Base-by-base conservation (phyloP, 2,113 vertebrate genomes). In the Motacilla tschutschensis region DNA sequence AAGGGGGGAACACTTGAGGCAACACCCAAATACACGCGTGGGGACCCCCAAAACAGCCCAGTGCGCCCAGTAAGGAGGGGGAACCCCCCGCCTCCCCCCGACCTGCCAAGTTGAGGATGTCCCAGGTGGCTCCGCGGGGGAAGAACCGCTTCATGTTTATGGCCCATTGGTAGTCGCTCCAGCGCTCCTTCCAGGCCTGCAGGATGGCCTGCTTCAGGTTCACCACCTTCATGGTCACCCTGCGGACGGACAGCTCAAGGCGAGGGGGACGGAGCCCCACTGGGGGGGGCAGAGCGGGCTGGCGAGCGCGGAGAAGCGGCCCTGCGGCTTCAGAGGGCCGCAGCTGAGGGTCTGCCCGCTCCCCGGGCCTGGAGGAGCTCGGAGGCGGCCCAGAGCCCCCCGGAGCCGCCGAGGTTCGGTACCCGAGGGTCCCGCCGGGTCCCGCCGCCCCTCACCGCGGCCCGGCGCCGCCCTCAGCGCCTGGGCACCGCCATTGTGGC, bases 141-240 rank as follows among this genome's bases (percentile, higher is more conserved):
- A 99, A 99, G 95, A 99, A 99, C 65, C 97, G 98, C 96, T 99
- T 99, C 95, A 99, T 99, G 84, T 99, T 99, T 69, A 99, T 97
- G 43, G 99, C 98, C 99, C 99, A 99, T 17, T 99, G 99, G 55
- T 98, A 99, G 91, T 99, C 99, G 86, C 98, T 99, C 99, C 99
- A 99, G 14, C 99, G 97, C 90, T 99, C 99, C 90, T 98, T 99
- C 99, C 99, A 99, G 41, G 99, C 99, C 95, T 99, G 99, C 57
- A 99, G 96, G 79, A 99, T 98, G 88, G 99, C 98, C 96, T 99
- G 99, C 85, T 99, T 99, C 91, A 99, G 95, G 92, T 99, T 99
- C 53, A 99, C 98, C 92, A 99, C 98, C 97, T 99, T 99, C 98
- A 99, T 99, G 82, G 82, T 85, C 20, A 12, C 38, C 26, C 85